Percentiles rank a stretch among this genome's conserved stretches.
Conservation (phyloP, 2,797 vertebrate genomes). For the Phrynocephalus vlangalii region DNA sequence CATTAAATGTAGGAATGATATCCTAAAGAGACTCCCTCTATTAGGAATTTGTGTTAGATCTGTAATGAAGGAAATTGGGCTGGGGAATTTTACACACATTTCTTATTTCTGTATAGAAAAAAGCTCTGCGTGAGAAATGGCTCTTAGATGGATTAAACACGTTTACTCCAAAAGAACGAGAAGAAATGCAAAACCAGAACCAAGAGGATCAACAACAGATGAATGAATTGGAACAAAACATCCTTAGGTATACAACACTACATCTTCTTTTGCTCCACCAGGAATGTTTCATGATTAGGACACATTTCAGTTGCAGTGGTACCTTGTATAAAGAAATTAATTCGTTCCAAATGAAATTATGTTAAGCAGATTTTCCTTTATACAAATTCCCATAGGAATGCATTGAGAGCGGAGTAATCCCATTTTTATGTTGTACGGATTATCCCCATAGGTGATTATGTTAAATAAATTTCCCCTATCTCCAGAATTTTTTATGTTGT, state of each 20-base stretch:
- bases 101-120: conserved; percentile 83
- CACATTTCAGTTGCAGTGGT: neutral
- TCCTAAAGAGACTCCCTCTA: neutral
- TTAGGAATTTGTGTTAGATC: neutral
- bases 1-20: too few relatives aligned
- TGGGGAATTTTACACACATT: neutral
- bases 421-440: too few relatives aligned
- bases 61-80: neutral
- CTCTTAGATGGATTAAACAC: conserved; percentile 91
- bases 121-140: conserved; percentile 93
- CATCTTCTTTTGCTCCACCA: neutral
- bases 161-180: conserved; percentile 87
- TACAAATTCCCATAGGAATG: too few relatives aligned
- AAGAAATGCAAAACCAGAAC: conserved; percentile 88
- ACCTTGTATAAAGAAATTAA: too few relatives aligned
- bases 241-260: conserved; percentile 86
- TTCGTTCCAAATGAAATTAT: too few relatives aligned
- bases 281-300: conserved; percentile 12
- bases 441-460: too few relatives aligned
- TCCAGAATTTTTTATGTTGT: too few relatives aligned
- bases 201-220: conserved; percentile 85
- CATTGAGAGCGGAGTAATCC: too few relatives aligned
- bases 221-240: conserved; percentile 84
- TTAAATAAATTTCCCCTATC: too few relatives aligned
- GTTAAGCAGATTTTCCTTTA: too few relatives aligned